Evolutionary conservation across 2,888 invertebrate genomes (phyloP), one percentile per base, ranked within the genome.

Genomic region (Melanophora roralis): DNA sequence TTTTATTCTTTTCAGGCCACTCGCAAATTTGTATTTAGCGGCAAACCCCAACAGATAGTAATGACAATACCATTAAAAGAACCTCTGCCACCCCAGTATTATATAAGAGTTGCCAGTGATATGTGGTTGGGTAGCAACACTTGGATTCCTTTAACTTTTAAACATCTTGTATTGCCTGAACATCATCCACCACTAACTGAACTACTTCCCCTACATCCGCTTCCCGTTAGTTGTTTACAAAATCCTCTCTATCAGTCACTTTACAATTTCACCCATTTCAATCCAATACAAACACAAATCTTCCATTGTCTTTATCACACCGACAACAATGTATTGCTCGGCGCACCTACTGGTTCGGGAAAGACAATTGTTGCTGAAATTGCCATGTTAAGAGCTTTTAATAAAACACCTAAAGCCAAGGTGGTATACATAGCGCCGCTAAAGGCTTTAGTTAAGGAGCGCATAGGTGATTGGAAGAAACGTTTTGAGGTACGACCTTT

Each of bases 311-410:
- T 99, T 6, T 99, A 98, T 90, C 96, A 99, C 87, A 97, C 97
- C 0, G 97, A 99, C 86, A 93, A 94, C 84, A 99, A 99, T 88
- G 95, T 98, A 7, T 91, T 99, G 23, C 91, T 99, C 5, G 98
- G 98, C 0, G 99, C 99, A 0, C 89, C 89, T 5, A 90, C 89
- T 0, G 97, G 97, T 0, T 98, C 98, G 0, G 99, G 99, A 40
- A 99, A 99, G 92, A 99, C 99, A 0, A 96, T 99, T 55, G 98
- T 96, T 0, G 99, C 99, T 0, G 99, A 99, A 90, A 93, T 99
- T 27, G 99, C 99, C 47, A 98, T 99, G 91, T 97, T 98, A 86
- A 92, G 98, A 65, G 94, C 97, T 0, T 97, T 98, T 85, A 94
- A 94, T 81, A 92, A 93, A 78, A 93, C 95, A 86, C 96, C 97